phyloP scores from a whole-genome alignment of 35 echinoderm and acorn worm genomes.

The Holothuria glaberrima region DNA sequence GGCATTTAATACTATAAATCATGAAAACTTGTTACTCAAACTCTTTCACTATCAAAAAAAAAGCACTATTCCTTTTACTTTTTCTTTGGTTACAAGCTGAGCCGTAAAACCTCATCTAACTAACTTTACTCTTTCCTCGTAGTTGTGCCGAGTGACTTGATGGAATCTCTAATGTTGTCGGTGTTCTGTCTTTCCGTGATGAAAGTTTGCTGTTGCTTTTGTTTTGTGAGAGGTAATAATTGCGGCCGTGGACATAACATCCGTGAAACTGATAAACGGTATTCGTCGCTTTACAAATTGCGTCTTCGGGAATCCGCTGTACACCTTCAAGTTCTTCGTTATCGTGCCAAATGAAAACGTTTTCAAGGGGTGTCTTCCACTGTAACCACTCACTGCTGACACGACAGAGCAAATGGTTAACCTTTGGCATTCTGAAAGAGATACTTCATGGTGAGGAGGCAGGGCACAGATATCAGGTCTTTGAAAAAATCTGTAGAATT shows the following conservation, averaged over 20 bases:
- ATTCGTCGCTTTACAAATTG: conserved; percentile 19
- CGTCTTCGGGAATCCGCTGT: not conserved
- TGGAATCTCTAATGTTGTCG: conserved; percentile 38
- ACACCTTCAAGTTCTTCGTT: not conserved
- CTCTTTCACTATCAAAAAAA: no score
- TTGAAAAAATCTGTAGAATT: conserved; percentile 54
- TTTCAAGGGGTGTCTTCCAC: conserved; percentile 6
- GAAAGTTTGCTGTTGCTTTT: not conserved
- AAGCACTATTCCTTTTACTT: no score
- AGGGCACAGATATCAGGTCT: conserved; percentile 61
- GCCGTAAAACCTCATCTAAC: no score
- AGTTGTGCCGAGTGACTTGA: conserved; percentile 4
- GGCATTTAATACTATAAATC: no score
- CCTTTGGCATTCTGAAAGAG: conserved; percentile 10
- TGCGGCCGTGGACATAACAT: conserved; percentile 58
- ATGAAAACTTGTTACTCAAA: no score
- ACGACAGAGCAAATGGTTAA: conserved; percentile 3
- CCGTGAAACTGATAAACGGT: conserved; percentile 59
- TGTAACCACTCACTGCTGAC: conserved; percentile 31
- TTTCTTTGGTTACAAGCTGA: no score
- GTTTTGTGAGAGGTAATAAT: conserved; percentile 16
- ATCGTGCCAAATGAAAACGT: not conserved
- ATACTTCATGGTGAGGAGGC: conserved; percentile 54
- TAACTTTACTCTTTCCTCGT: conserved; percentile 59
- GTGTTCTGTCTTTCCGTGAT: conserved; percentile 24